Evolutionary conservation across 1,140 invertebrate genomes (phyloP).

Genomic region (Archivesica marissinica): DNA sequence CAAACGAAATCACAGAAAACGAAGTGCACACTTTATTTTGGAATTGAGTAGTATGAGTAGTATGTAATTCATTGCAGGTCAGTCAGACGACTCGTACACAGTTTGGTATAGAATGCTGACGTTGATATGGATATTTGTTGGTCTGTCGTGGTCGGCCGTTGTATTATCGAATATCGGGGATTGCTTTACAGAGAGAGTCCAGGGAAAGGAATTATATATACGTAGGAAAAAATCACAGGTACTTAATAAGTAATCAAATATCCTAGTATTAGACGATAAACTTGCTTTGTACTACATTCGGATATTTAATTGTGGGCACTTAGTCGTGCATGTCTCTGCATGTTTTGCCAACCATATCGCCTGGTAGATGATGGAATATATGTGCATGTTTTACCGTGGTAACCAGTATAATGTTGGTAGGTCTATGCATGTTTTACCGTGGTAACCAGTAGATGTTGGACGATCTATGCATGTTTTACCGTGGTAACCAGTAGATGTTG

Average conservation of each 20-base stretch:
- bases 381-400: background rate
- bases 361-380: background rate
- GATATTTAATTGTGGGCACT: background rate
- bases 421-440: background rate
- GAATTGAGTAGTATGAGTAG: too few species aligned
- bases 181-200: conserved; percentile 9
- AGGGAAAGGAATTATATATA: background rate
- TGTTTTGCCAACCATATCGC: too few species aligned
- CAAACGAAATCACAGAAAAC: too few species aligned
- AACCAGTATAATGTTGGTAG: background rate
- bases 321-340: background rate
- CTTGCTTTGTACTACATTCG: background rate
- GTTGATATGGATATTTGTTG: conserved; percentile 61
- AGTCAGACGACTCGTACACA: conserved; percentile 17
- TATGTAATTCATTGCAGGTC: too few species aligned
- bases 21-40: too few species aligned
- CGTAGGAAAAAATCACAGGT: conserved; percentile 1
- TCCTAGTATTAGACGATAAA: background rate
- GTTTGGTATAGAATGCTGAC: conserved; percentile 44
- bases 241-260: background rate
- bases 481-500: too few species aligned
- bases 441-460: too few species aligned
- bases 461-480: too few species aligned
- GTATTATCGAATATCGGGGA: conserved; percentile 29
- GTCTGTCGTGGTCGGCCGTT: conserved; percentile 55